phyloP scores from a whole-genome alignment of 2,888 invertebrate species.

The Bombylius major region DNA sequence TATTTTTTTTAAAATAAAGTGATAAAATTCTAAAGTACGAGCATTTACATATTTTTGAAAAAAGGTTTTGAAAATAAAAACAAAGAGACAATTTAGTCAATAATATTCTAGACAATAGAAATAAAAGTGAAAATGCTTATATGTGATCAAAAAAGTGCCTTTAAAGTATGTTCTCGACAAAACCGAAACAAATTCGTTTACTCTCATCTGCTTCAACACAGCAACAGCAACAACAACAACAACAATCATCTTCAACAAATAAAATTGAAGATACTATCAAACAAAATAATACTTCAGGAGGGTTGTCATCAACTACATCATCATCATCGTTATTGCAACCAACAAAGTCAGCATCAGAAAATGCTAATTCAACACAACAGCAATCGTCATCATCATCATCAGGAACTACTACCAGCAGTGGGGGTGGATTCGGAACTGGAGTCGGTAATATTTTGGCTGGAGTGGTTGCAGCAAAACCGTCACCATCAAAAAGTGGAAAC shows the following conservation, averaged over 20 bases:
- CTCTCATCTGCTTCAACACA: constrained; percentile 2
- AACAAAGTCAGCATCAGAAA: constrained; percentile 2
- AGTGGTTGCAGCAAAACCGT: constrained; percentile 4
- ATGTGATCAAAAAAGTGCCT: constrained; percentile 7
- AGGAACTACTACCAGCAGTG: neutral
- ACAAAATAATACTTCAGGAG: neutral
- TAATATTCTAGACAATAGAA: neutral
- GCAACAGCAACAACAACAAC: neutral
- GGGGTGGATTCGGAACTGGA: neutral
- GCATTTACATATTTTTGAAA: too few relatives aligned
- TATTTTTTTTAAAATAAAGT: too few relatives aligned
- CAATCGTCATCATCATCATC: neutral
- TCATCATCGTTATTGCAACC: neutral
- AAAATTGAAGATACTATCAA: neutral
- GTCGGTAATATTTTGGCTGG: neutral
- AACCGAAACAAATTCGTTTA: constrained; percentile 10
- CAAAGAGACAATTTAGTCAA: neutral
- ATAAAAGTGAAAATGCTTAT: constrained; percentile 6
- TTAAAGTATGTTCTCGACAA: constrained; percentile 10
- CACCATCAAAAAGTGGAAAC: constrained; percentile 2
- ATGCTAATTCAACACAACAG: neutral
- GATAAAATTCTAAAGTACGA: too few relatives aligned
- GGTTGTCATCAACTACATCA: neutral
- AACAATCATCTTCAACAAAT: neutral
- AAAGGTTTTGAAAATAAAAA: too few relatives aligned